phyloP scores from a whole-genome alignment of 2,113 vertebrate species.

The Erinaceus europaeus region DNA sequence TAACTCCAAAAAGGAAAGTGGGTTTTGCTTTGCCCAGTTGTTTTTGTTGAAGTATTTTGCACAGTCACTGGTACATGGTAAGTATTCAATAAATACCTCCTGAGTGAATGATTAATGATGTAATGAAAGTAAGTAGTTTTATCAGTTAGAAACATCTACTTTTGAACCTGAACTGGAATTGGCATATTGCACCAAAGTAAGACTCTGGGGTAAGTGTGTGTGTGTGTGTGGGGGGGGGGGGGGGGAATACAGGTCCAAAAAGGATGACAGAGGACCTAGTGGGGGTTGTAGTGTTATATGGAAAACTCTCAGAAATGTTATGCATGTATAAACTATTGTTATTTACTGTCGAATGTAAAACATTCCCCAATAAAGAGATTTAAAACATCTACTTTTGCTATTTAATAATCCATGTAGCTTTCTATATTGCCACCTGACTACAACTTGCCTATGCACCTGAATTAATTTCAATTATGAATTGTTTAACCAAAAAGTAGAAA shows the following conservation, averaged over 20 bases:
- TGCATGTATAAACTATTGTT: too few species aligned
- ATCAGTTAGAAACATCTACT: constrained; percentile 21
- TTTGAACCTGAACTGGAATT: too few species aligned
- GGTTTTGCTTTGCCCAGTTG: background rate
- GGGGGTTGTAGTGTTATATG: too few species aligned
- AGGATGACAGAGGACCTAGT: too few species aligned
- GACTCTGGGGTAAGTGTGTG: too few species aligned
- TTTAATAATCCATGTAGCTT: background rate
- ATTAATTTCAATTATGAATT: constrained; percentile 35
- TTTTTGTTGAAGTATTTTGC: background rate
- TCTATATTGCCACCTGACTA: background rate
- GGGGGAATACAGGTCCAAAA: too few species aligned
- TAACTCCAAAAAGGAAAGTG: background rate
- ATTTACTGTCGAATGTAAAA: too few species aligned
- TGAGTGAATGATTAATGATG: background rate
- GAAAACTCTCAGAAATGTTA: too few species aligned
- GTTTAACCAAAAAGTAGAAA: constrained; percentile 50
- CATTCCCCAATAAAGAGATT: too few species aligned
- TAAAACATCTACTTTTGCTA: constrained; percentile 22
- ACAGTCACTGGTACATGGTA: background rate
- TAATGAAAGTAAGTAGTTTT: background rate
- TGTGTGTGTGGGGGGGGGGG: too few species aligned
- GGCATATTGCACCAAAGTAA: too few species aligned
- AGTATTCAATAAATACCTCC: background rate
- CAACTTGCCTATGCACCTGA: background rate